Base-by-base conservation (phyloP, 2,113 vertebrate species). In the Solea solea region DNA sequence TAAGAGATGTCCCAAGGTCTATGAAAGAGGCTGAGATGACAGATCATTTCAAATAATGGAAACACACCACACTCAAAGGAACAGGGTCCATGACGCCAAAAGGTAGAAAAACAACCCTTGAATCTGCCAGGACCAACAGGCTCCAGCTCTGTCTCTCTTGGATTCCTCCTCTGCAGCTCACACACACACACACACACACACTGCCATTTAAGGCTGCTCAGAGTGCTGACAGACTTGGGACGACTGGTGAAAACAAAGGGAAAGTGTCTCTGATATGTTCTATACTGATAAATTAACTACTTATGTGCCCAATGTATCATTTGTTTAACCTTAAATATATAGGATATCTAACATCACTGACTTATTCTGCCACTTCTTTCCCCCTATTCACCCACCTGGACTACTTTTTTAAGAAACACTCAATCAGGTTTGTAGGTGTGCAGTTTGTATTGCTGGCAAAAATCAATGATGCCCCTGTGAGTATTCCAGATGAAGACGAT, bases 151-250 rank as follows among this genome's bases (percentile, higher is more conserved):
- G 44, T 77, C 74, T 71, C 74, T 71, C 53, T 82, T 74, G 70
- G 89, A 91, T 91, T 91, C 89, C 91, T 91, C 64, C 68, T 52
- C 76, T 59, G 72, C 81, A 34, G 34, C 34, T 34, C 34, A 34
- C 34, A 34, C 34, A 46, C 68, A 9, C 84, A 48, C 10, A 65
- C 69, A 69, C 85, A 73, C 85, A 84, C 85, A 78, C 77, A 79
- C 84, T 83, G 85, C 92, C 91, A 92, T 92, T 89, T 92, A 93
- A 89, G 91, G 92, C 73, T 80, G 65, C 60, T 5, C 41, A 78
- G 75, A n/a, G 76, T 64, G 74, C 82, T 83, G 87, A 89, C 80
- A 84, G 78, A 70, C 46, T 51, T 21, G 65, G 16, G 60, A 76
- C 46, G 55, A 60, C 49, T 68, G 60, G 25, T 7, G 64, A 78